Percentiles rank a stretch among this genome's conserved stretches.
These are phyloP conservation scores for Salticus scenicus DNA, from an alignment of 2,888 invertebrate genomes.

Conservation along the genomic window DNA sequence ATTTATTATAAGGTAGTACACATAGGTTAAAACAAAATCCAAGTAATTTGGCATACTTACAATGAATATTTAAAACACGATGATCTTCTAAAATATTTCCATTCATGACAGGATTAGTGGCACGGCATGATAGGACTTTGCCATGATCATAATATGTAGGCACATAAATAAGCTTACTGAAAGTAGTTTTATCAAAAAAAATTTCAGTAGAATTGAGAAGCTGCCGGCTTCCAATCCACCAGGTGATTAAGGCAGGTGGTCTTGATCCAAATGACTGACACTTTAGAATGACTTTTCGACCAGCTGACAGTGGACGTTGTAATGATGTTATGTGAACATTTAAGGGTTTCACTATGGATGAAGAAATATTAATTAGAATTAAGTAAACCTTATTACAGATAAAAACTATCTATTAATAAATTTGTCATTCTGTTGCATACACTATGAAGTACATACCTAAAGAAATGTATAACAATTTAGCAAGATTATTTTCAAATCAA, in stretches of 20 bases:
- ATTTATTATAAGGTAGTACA: no score
- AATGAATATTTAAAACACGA: conserved; percentile 72
- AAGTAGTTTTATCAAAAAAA: conserved; percentile 71
- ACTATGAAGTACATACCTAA: no score
- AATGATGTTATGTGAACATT: conserved; percentile 69
- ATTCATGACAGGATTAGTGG: conserved; percentile 72
- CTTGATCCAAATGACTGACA: conserved; percentile 71
- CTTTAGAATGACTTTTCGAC: conserved; percentile 65
- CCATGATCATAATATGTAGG: conserved; percentile 73
- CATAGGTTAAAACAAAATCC: no score
- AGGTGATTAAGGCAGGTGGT: conserved; percentile 71
- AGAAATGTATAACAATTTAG: no score
- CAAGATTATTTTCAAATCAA: no score
- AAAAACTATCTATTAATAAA: no score
- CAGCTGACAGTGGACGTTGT: conserved; percentile 70
- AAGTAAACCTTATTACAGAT: no score
- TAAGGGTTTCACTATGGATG: conserved; percentile 69
- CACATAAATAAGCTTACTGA: conserved; percentile 71
- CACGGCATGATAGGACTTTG: conserved; percentile 72
- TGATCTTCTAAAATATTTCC: conserved; percentile 72
- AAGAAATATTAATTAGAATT: no score
- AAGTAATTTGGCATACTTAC: conserved; percentile 67
- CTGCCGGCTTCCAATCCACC: conserved; percentile 71
- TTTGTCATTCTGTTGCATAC: no score
- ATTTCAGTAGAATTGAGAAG: conserved; percentile 59